These are phyloP conservation scores for Leucosticte australis DNA, from an alignment of 2,113 vertebrate genomes.

Conservation along the genomic window DNA sequence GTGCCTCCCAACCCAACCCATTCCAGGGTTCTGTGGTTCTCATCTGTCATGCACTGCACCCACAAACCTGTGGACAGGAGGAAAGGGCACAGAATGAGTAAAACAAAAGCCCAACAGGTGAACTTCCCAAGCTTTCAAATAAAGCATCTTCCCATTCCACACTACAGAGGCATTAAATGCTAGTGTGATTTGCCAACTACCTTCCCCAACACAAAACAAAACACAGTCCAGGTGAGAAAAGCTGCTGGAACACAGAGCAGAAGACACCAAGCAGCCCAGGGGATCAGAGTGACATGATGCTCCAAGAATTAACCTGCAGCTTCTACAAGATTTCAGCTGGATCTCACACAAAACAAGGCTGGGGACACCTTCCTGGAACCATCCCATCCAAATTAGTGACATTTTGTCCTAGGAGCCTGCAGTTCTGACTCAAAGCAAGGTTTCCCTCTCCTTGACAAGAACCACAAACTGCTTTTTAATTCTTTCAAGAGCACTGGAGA, in stretches of 20 bases:
- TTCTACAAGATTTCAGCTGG: background rate
- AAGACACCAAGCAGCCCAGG: background rate
- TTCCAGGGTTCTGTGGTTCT: background rate
- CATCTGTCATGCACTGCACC: background rate
- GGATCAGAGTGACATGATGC: background rate
- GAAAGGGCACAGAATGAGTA: background rate
- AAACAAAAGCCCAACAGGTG: background rate
- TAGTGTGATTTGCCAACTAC: background rate
- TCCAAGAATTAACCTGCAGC: background rate
- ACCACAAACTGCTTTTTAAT: background rate
- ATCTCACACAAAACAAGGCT: background rate
- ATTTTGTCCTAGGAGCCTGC: background rate
- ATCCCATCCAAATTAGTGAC: background rate
- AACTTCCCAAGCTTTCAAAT: background rate
- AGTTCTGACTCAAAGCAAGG: background rate
- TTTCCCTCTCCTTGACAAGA: background rate
- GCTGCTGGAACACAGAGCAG: background rate
- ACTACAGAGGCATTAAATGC: background rate
- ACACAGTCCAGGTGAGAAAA: background rate
- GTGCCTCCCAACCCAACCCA: background rate
- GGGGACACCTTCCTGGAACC: background rate
- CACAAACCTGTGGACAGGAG: background rate
- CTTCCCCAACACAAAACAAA: background rate
- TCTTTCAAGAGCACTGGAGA: background rate
- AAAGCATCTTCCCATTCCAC: background rate